phyloP scores from a whole-genome alignment of 1,140 invertebrate species.

The Oscheius sp. region DNA sequence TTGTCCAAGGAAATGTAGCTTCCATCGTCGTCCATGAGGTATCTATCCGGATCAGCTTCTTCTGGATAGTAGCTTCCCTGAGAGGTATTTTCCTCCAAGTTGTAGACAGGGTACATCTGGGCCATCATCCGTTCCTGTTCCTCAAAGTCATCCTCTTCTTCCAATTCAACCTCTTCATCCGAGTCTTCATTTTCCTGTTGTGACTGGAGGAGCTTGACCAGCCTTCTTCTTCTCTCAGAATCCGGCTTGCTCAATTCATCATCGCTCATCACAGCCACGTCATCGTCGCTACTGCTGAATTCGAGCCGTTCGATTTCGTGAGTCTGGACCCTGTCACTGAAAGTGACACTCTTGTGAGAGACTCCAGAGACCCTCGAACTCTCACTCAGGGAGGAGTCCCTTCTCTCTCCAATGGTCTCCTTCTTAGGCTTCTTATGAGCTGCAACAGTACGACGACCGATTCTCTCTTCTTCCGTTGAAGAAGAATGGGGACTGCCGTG shows the following conservation, averaged over 20 bases:
- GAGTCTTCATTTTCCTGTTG: conserved; percentile 10
- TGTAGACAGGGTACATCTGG: conserved; percentile 9
- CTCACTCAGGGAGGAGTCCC: conserved; percentile 35
- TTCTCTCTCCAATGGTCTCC: conserved; percentile 22
- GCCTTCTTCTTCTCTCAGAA: conserved; percentile 4
- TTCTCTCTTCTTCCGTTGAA: conserved; percentile 7
- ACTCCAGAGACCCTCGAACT: conserved; percentile 10
- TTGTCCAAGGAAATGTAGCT: conserved; percentile 8
- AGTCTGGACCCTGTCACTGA: conserved; percentile 39
- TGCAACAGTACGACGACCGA: not conserved
- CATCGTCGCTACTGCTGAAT: conserved; percentile 23
- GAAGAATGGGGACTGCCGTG: not conserved
- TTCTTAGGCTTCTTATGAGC: conserved; percentile 7
- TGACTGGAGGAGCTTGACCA: conserved; percentile 5
- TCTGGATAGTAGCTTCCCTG: conserved; percentile 21
- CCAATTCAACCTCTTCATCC: conserved; percentile 27
- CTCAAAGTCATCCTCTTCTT: conserved; percentile 14
- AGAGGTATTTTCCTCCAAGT: conserved; percentile 7
- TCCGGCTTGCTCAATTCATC: conserved; percentile 33
- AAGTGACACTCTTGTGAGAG: conserved; percentile 41
- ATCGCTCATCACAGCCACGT: conserved; percentile 35
- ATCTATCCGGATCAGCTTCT: conserved; percentile 2
- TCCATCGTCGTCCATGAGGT: not conserved
- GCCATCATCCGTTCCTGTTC: not conserved
- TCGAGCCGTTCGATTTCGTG: conserved; percentile 40